Conservation (phyloP, 2,797 vertebrate species). For the Onychomys leucogaster region DNA sequence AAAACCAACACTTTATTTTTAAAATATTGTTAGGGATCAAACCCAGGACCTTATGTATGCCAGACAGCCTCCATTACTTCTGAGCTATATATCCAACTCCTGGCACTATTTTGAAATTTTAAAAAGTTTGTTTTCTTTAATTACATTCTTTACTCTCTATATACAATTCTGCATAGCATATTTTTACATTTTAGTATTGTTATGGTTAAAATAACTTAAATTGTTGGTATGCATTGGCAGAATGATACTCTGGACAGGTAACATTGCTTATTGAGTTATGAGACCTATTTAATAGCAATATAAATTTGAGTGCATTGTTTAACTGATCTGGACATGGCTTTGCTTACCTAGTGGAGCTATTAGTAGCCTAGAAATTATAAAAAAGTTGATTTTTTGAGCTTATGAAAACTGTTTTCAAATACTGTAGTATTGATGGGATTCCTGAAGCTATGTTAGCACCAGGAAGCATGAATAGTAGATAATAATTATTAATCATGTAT, state of each 20-base stretch:
- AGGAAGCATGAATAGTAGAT: constrained; percentile 32
- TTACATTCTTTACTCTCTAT: not conserved
- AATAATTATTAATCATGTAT: not conserved
- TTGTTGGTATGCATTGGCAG: not conserved
- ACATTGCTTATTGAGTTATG: not conserved
- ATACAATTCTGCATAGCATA: not conserved
- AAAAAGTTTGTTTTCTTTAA: constrained; percentile 40
- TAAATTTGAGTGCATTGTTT: constrained; percentile 45
- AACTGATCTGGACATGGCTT: constrained; percentile 19
- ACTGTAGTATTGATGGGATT: not conserved
- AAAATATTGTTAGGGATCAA: not conserved
- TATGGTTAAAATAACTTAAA: not conserved
- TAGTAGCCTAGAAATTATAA: constrained; percentile 32
- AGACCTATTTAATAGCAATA: constrained; percentile 17
- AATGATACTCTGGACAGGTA: not conserved
- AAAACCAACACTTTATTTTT: not conserved
- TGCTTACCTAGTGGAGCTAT: constrained; percentile 15
- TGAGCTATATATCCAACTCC: not conserved
- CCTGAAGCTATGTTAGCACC: not conserved
- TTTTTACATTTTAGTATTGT: constrained; percentile 20
- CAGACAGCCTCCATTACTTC: not conserved
- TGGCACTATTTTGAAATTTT: constrained; percentile 19
- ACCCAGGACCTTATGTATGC: not conserved
- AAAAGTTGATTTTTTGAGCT: constrained; percentile 38
- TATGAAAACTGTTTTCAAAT: constrained; percentile 52